These are phyloP conservation scores for Papilio gigon DNA, from an alignment of 2,888 invertebrate species.

Conservation along the genomic window DNA sequence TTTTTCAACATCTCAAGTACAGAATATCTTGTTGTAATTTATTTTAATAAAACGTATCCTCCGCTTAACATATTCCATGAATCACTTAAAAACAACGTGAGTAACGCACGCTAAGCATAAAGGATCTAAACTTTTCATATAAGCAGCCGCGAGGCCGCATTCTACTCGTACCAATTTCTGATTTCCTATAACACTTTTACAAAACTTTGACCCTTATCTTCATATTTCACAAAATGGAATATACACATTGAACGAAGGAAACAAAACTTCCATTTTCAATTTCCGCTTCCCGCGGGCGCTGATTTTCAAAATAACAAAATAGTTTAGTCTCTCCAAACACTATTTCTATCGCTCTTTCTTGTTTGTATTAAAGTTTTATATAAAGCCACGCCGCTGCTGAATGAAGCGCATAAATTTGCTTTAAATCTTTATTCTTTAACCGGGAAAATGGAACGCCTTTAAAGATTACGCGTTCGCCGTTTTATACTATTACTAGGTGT, in stretches of 20 bases:
- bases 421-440: slow-evolving; percentile 21
- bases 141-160: slow-evolving; percentile 42
- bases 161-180: slow-evolving; percentile 45
- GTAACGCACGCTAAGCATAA: slow-evolving; percentile 30
- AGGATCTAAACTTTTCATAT: slow-evolving; percentile 36
- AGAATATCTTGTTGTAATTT: not conserved
- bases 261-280: slow-evolving; percentile 44
- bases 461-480: slow-evolving; percentile 9
- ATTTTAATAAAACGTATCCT: not conserved
- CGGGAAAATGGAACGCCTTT: slow-evolving; percentile 8
- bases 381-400: not conserved
- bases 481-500: slow-evolving; percentile 8
- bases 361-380: slow-evolving; percentile 32
- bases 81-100: slow-evolving; percentile 22
- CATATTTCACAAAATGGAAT: slow-evolving; percentile 45
- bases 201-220: slow-evolving; percentile 46
- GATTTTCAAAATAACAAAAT: slow-evolving; percentile 34
- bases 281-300: slow-evolving; percentile 34
- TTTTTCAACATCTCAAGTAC: not conserved
- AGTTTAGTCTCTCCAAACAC: slow-evolving; percentile 28
- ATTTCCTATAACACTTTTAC: slow-evolving; percentile 44
- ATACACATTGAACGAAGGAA: slow-evolving; percentile 42
- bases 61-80: slow-evolving; percentile 22
- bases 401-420: slow-evolving; percentile 15
- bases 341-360: slow-evolving; percentile 23